A percentile compares a stretch with the other conserved stretches of the same genome.
Evolutionary conservation across 2,797 vertebrate species (phyloP).

Genomic region (Hapalemur alaotrensis): DNA sequence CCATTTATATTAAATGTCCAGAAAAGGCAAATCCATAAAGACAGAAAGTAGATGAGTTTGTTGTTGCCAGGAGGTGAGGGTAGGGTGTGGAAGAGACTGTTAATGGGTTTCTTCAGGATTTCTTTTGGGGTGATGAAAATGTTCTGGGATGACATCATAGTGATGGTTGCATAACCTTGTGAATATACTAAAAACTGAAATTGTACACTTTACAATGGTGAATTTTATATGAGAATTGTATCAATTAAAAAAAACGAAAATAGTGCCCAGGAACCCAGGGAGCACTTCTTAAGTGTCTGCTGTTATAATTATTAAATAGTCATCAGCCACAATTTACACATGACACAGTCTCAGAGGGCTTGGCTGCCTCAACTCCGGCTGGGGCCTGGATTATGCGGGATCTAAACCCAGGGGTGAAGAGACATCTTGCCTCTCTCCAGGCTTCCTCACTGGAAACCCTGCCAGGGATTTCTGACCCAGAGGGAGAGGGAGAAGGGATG

Average conservation of each 20-base stretch:
- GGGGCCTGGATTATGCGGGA: neutral
- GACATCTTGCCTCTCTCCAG: neutral
- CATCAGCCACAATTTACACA: neutral
- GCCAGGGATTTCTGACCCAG: neutral
- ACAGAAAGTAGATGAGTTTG: neutral
- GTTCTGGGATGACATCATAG: neutral
- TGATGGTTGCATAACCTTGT: no score
- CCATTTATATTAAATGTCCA: neutral
- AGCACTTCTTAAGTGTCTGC: neutral
- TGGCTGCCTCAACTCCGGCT: neutral
- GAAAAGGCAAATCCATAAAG: neutral
- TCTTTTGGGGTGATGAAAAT: neutral
- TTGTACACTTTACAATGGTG: neutral
- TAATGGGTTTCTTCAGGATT: neutral
- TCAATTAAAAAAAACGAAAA: neutral
- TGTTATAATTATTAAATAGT: no score
- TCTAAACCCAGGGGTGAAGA: neutral
- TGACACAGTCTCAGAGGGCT: neutral
- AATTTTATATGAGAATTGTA: neutral
- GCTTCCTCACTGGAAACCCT: neutral
- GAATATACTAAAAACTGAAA: neutral
- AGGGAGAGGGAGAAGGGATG: neutral
- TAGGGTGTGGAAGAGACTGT: no score
- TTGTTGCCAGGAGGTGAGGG: neutral
- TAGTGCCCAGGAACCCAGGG: no score